Conservation (phyloP, 2,113 vertebrate genomes). For the Etheostoma spectabile region DNA sequence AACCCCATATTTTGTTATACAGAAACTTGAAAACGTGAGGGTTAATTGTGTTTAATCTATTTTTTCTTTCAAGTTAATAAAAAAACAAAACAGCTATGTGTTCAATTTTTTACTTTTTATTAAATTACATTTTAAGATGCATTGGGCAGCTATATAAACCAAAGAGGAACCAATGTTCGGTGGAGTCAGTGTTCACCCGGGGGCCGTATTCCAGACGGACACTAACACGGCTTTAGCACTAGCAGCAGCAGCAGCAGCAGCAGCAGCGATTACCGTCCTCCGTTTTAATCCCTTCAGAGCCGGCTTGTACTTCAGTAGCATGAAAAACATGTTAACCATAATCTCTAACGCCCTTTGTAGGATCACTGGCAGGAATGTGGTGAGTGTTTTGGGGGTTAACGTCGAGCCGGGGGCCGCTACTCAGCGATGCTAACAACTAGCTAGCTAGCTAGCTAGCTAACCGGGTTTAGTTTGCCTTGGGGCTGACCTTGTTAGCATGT, state of each 20-base stretch:
- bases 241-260: neutral
- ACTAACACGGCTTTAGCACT: neutral
- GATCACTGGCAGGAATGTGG: constrained; percentile 81
- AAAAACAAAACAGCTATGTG: too few relatives aligned
- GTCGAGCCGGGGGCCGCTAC: neutral
- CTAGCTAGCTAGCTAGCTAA: constrained; percentile 9
- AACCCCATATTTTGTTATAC: too few relatives aligned
- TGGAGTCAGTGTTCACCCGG: neutral
- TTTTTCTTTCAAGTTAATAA: too few relatives aligned
- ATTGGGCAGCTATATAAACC: neutral
- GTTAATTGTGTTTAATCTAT: too few relatives aligned
- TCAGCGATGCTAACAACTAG: constrained; percentile 36
- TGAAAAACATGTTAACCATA: constrained; percentile 90
- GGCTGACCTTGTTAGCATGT: constrained; percentile 70
- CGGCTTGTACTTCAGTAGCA: constrained; percentile 57
- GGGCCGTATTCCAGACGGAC: constrained; percentile 12
- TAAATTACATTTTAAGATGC: neutral
- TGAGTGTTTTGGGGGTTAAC: constrained; percentile 53
- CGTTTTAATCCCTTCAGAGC: constrained; percentile 28
- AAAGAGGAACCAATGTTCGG: neutral
- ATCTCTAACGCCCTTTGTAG: constrained; percentile 87
- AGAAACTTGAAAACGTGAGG: too few relatives aligned
- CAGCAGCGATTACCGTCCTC: neutral
- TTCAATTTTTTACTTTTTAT: neutral
- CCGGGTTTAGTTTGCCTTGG: neutral